These are phyloP conservation scores for Poecilia latipinna DNA, from an alignment of 2,113 vertebrate genomes.

Conservation along the genomic window DNA sequence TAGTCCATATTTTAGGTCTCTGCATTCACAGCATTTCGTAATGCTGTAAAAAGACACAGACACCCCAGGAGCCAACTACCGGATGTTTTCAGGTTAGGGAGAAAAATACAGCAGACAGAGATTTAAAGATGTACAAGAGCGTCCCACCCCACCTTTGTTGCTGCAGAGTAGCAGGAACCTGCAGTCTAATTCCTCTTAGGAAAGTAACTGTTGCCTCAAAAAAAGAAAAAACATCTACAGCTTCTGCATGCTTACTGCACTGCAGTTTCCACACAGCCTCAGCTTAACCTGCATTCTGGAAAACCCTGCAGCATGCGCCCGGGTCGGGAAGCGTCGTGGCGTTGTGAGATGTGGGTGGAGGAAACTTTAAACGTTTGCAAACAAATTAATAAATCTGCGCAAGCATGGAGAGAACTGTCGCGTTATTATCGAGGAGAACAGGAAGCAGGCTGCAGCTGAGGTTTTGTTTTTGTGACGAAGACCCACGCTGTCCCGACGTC, in stretches of 20 bases:
- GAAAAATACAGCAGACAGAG: too few relatives aligned
- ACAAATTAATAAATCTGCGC: not conserved
- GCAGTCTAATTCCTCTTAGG: slow-evolving; percentile 19
- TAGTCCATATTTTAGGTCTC: slow-evolving; percentile 7
- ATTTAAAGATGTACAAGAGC: slow-evolving; percentile 4
- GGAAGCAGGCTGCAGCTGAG: not conserved
- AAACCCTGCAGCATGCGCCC: slow-evolving; percentile 32
- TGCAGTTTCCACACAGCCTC: slow-evolving; percentile 46
- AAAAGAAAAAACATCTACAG: not conserved
- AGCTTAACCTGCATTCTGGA: slow-evolving; percentile 16
- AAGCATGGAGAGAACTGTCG: not conserved
- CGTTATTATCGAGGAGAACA: not conserved
- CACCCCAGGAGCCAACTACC: not conserved
- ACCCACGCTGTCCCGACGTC: not conserved
- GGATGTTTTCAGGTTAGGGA: slow-evolving; percentile 26
- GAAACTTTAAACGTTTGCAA: slow-evolving; percentile 5
- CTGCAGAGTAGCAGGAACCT: slow-evolving; percentile 18
- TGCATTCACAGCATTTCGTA: not conserved
- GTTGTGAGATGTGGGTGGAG: slow-evolving; percentile 1
- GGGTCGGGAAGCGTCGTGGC: not conserved
- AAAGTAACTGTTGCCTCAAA: slow-evolving; percentile 24
- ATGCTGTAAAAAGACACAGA: slow-evolving; percentile 6
- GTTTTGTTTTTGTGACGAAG: not conserved
- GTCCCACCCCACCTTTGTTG: slow-evolving; percentile 12
- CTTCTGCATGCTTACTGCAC: slow-evolving; percentile 55